Conservation (phyloP, 2,797 vertebrate species). For the Coilia nasus region DNA sequence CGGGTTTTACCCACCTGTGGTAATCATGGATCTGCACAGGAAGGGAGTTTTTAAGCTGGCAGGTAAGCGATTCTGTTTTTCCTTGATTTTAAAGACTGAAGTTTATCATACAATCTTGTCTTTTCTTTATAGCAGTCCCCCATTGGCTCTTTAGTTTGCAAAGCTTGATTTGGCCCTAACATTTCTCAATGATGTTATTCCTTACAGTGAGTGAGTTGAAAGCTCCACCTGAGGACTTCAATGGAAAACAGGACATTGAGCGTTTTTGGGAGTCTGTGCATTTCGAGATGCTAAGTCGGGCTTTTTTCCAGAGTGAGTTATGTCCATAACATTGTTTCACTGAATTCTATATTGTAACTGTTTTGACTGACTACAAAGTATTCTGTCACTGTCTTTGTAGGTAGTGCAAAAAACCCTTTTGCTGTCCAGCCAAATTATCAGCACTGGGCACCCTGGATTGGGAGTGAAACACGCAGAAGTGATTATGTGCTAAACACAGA, state of each 20-base stretch:
- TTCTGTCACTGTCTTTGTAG: constrained; percentile 35
- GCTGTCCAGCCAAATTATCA: constrained; percentile 39
- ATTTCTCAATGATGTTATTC: neutral
- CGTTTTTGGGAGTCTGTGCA: constrained; percentile 46
- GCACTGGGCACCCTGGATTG: constrained; percentile 53
- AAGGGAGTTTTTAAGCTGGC: constrained; percentile 41
- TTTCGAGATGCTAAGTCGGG: constrained; percentile 37
- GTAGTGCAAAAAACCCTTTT: constrained; percentile 40
- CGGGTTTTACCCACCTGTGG: constrained; percentile 39
- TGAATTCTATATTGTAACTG: neutral
- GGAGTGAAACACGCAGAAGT: constrained; percentile 27
- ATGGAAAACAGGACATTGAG: constrained; percentile 30
- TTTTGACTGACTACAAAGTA: constrained; percentile 14
- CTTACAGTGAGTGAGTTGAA: constrained; percentile 42
- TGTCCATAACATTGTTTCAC: neutral
- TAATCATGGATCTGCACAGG: constrained; percentile 44
- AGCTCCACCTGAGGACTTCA: constrained; percentile 28
- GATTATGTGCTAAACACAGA: constrained; percentile 44
- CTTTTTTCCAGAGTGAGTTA: constrained; percentile 38
- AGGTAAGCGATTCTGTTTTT: constrained; percentile 31
- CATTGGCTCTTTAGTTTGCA: too few species aligned
- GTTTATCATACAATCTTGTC: neutral
- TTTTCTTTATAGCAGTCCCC: neutral
- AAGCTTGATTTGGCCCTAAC: too few species aligned
- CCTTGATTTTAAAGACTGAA: too few species aligned